Conservation (phyloP, 2,797 vertebrate genomes). For the Momotus momota region DNA sequence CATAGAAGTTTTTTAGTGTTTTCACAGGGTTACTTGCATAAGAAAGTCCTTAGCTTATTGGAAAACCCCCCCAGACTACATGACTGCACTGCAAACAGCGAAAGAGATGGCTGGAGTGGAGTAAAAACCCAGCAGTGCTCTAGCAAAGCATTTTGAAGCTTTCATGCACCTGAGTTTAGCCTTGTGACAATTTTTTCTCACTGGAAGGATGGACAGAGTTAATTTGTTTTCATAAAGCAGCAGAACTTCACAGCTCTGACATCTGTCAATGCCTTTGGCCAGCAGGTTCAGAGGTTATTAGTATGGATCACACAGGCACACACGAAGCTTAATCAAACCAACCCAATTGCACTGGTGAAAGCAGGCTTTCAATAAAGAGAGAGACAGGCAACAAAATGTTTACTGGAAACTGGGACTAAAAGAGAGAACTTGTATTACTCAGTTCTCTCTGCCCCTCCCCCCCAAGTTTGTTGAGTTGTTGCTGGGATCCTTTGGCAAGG, state of each 20-base stretch:
- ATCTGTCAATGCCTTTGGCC: background rate
- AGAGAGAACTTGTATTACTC: background rate
- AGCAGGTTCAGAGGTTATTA: background rate
- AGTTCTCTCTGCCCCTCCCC: background rate
- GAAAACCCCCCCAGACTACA: background rate
- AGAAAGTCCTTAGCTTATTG: background rate
- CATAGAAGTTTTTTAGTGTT: background rate
- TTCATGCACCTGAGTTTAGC: background rate
- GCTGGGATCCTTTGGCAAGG: background rate
- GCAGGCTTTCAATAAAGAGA: background rate
- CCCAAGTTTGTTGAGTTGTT: background rate
- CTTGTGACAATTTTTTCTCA: background rate
- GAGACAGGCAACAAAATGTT: background rate
- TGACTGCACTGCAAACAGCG: background rate
- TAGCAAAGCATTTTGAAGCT: background rate
- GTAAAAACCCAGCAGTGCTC: background rate
- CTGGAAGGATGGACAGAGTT: background rate
- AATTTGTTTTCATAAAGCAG: background rate
- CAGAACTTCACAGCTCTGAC: background rate
- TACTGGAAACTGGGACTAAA: background rate
- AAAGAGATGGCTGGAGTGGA: background rate
- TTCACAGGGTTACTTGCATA: background rate
- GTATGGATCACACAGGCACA: background rate
- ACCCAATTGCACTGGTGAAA: background rate
- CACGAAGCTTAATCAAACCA: background rate